Base-by-base conservation (phyloP, 2,888 invertebrate species). In the Coenonympha arcania region DNA sequence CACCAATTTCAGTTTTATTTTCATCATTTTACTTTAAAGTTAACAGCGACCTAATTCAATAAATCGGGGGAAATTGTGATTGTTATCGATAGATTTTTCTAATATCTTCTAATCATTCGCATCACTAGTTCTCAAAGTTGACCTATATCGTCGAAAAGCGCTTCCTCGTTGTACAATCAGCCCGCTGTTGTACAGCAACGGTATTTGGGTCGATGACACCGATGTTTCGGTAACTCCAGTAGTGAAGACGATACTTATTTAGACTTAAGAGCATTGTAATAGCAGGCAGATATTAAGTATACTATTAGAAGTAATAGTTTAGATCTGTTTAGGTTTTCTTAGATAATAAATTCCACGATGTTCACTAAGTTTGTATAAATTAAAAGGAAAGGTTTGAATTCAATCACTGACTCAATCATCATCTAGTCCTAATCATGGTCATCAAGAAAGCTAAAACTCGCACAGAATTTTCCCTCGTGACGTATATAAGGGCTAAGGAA, bases 81-180 rank as follows among this genome's bases (percentile, higher is more conserved):
- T n/a, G n/a, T 6, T 15, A 33, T 26, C 34, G 36, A 20, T 26
- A 24, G 1, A 16, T 45, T 37, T 37, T 37, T 20, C n/a, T 30
- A 1, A 13, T 13, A 37, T 20, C 15, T 6, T 16, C 15, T 8
- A 26, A n/a, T 26, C 6, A 28, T 36, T 44, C 34, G 48, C 73
- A 57, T 64, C 75, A 62, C 75, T 77, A 72, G 18, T 39, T 50
- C 47, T 61, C 62, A 63, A 69, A 65, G 67, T 65, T 76, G 83
- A 79, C 83, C 83, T 71, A 79, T 80, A 78, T 81, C 61, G 65
- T 66, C 61, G 64, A 74, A 78, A 72, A 68, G 64, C 61, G 73
- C 76, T 79, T 79, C 81, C 79, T 75, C 73, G 69, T 74, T 65
- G 71, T 67, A 72, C 71, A 79, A 78, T 79, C 77, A 65, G 68